phyloP scores from a whole-genome alignment of 2,113 vertebrate species.

The Upupa epops region DNA sequence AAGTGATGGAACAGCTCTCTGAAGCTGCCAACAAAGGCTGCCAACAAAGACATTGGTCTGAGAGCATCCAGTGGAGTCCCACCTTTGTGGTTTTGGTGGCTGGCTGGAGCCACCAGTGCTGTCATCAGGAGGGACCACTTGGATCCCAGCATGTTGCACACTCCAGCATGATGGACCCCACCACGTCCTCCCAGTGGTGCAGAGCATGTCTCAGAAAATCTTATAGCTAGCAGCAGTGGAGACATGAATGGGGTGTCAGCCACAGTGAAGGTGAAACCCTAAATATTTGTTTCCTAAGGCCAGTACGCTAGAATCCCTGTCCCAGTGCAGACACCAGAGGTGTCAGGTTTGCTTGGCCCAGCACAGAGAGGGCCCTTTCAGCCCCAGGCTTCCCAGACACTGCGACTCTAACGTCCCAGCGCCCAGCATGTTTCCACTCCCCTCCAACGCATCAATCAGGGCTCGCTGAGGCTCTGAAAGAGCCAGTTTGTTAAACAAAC shows the following conservation, averaged over 20 bases:
- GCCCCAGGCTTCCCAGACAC: constrained; percentile 55
- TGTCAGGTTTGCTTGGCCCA: constrained; percentile 68
- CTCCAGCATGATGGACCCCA: background rate
- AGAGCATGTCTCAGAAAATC: accelerated
- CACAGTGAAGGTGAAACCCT: background rate
- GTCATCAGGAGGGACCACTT: accelerated
- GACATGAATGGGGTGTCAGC: background rate
- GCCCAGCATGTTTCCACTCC: constrained; percentile 63
- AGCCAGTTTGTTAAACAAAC: constrained; percentile 78
- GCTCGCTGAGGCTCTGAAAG: constrained; percentile 74
- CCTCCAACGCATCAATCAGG: constrained; percentile 71
- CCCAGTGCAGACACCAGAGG: constrained; percentile 62
- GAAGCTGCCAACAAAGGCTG: background rate
- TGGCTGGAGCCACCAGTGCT: background rate
- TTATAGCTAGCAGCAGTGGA: accelerated
- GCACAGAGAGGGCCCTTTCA: constrained; percentile 73
- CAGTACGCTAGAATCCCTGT: constrained; percentile 8
- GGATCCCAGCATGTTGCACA: accelerated
- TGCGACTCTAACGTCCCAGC: constrained; percentile 68
- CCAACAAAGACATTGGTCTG: background rate
- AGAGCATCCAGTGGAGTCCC: background rate
- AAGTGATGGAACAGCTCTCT: background rate
- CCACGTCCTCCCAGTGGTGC: background rate
- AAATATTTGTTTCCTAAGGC: constrained; percentile 61
- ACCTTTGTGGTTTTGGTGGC: background rate